Conservation (phyloP, 2,113 vertebrate genomes). For the Candoia aspera region DNA sequence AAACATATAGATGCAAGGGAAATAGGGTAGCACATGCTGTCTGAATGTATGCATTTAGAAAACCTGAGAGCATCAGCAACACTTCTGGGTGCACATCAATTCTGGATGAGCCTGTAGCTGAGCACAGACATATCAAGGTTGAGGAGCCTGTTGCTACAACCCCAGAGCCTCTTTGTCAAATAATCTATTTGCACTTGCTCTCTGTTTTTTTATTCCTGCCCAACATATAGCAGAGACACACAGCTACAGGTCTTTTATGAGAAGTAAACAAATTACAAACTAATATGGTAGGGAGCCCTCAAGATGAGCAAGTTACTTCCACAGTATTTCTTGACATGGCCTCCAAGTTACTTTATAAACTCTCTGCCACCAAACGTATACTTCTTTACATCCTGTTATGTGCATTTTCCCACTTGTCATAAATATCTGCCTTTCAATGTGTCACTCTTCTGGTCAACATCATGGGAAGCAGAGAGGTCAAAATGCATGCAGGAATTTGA, state of each 20-base stretch:
- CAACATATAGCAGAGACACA: not conserved
- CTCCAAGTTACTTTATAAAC: not conserved
- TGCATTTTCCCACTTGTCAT: not conserved
- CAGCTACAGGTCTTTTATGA: not conserved
- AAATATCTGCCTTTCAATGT: not conserved
- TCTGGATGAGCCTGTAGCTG: not conserved
- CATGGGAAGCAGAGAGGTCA: no score
- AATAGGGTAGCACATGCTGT: not conserved
- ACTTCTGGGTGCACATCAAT: not conserved
- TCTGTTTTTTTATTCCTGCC: not conserved
- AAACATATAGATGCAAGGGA: not conserved
- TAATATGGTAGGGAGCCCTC: not conserved
- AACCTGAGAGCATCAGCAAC: not conserved
- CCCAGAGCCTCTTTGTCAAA: not conserved
- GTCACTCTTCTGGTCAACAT: not conserved
- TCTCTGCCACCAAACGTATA: not conserved
- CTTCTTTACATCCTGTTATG: not conserved
- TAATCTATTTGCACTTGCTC: not conserved
- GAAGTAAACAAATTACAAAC: constrained; percentile 7
- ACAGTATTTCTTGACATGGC: not conserved
- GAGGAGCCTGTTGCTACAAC: no score
- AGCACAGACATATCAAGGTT: no score
- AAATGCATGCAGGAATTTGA: not conserved
- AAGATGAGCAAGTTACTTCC: not conserved
- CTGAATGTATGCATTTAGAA: no score